Evolutionary conservation across 2,113 vertebrate genomes (phyloP).

Genomic region (Neofelis nebulosa): DNA sequence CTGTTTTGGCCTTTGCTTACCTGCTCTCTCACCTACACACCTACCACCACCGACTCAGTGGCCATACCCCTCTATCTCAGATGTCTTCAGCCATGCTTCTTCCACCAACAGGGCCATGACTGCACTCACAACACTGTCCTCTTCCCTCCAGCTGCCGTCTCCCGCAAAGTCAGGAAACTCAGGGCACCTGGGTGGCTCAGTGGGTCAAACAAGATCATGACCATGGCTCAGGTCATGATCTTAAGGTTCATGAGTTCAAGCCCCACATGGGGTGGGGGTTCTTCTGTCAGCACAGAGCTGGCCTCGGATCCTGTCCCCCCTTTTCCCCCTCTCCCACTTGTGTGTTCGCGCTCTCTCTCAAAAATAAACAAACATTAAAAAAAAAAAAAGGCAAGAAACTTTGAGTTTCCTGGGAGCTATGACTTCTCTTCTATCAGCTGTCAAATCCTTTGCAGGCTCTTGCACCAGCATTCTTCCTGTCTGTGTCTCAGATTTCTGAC

Average conservation of each 20-base stretch:
- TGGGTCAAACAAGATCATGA: no score
- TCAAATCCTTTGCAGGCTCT: constrained; percentile 9
- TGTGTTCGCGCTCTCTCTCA: no score
- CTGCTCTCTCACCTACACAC: neutral
- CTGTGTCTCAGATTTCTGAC: constrained; percentile 60
- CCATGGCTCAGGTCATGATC: no score
- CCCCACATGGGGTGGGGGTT: no score
- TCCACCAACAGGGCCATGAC: neutral
- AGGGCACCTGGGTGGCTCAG: no score
- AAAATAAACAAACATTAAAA: no score
- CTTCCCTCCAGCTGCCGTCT: neutral
- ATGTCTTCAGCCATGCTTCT: neutral
- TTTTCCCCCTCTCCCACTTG: no score
- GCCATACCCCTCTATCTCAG: neutral
- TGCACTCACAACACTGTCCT: neutral
- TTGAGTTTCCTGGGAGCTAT: neutral
- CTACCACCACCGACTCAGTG: neutral
- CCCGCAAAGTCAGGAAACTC: neutral
- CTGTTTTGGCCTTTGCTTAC: neutral
- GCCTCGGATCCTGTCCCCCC: no score
- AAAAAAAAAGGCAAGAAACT: no score
- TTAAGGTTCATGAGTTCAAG: no score
- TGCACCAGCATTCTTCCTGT: constrained; percentile 46
- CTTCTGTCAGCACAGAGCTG: no score
- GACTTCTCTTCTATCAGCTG: neutral